Conservation (phyloP, 2,113 vertebrate species). For the Podarcis cretensis region DNA sequence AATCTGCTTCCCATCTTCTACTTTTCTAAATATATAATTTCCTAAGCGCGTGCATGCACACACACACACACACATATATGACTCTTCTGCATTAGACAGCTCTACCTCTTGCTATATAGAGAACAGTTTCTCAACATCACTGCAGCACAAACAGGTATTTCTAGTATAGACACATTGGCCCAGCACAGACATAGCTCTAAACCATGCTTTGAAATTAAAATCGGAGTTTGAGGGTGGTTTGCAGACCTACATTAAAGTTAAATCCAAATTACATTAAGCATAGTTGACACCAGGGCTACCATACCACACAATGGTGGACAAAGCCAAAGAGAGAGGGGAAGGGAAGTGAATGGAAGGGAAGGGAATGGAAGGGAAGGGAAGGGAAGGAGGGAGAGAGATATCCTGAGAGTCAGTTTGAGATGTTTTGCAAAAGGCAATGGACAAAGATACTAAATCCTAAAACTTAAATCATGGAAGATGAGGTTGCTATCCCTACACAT, state of each 20-base stretch:
- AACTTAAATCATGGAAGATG: background rate
- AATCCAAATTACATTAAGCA: background rate
- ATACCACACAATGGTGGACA: background rate
- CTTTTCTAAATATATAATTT: background rate
- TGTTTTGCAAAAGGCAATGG: background rate
- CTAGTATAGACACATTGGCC: background rate
- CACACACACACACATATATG: no score
- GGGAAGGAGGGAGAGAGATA: no score
- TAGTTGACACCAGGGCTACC: background rate
- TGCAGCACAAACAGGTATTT: background rate
- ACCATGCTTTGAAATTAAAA: background rate
- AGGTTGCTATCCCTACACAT: background rate
- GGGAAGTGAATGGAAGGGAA: background rate
- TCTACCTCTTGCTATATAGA: background rate
- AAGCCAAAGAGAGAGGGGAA: background rate
- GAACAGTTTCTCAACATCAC: background rate
- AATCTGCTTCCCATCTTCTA: background rate
- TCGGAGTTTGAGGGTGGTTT: background rate
- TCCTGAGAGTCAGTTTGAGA: background rate
- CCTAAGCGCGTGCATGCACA: no score
- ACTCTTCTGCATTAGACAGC: no score
- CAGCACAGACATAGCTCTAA: background rate
- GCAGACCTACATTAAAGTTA: background rate
- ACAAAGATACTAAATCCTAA: background rate
- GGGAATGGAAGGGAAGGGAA: background rate